These are phyloP conservation scores for Callospermophilus lateralis DNA, from an alignment of 2,113 vertebrate species.

Conservation along the genomic window DNA sequence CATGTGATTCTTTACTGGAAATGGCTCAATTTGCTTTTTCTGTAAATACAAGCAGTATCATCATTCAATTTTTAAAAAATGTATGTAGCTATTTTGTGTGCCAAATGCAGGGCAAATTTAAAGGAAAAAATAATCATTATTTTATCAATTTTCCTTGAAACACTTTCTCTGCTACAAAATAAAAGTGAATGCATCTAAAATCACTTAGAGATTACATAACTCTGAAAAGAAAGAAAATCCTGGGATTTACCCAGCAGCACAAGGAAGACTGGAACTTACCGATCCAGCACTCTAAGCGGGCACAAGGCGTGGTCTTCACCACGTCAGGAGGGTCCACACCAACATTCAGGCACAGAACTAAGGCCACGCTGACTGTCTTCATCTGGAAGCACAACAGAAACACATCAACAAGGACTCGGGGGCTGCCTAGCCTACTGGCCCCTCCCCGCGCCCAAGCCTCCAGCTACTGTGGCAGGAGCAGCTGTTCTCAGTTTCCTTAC, in stretches of 20 bases:
- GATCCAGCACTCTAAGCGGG: constrained; percentile 98
- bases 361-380: constrained; percentile 99
- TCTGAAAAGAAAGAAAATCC: not conserved
- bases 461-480: not conserved
- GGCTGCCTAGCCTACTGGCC: not conserved
- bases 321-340: constrained; percentile 99
- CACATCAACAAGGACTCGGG: not conserved
- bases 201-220: not conserved
- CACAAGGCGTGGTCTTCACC: constrained; percentile 99
- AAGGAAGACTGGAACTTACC: constrained; percentile 88
- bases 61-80: not conserved
- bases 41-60: not conserved
- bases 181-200: not conserved
- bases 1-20: not conserved
- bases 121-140: not conserved
- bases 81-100: not conserved
- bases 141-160: not conserved
- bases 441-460: not conserved
- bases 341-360: constrained; percentile 98
- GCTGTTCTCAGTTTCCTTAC: not conserved
- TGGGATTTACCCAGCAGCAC: not conserved
- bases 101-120: not conserved
- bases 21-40: not conserved
- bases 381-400: constrained; percentile 89
- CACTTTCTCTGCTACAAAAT: not conserved